Evolutionary conservation across 2,797 vertebrate species (phyloP).

Genomic region (Pantherophis alleghaniensis): DNA sequence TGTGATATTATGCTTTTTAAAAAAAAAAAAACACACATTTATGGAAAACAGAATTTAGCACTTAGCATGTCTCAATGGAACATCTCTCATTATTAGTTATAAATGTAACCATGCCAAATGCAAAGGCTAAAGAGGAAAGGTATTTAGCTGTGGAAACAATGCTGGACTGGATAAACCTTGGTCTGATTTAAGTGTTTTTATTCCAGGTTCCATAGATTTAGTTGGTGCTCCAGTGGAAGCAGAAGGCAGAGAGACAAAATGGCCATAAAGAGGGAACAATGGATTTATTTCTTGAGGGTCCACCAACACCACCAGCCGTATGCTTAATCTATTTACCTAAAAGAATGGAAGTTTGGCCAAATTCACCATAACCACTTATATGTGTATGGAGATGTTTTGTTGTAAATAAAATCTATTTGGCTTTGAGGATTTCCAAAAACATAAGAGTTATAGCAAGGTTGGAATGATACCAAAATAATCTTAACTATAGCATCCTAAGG

Average conservation of each 20-base stretch:
- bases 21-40: not conserved
- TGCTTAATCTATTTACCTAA: too few relatives aligned
- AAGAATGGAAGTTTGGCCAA: not conserved
- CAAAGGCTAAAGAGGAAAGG: not conserved
- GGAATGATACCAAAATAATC: not conserved
- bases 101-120: not conserved
- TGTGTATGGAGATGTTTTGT: too few relatives aligned
- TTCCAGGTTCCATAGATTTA: conserved; percentile 14
- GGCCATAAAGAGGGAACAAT: not conserved
- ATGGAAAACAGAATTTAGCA: not conserved
- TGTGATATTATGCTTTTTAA: not conserved
- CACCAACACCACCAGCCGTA: too few relatives aligned
- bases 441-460: not conserved
- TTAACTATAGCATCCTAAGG: not conserved
- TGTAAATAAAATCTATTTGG: not conserved
- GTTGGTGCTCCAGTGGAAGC: not conserved
- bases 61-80: not conserved
- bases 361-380: not conserved
- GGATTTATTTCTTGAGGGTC: not conserved
- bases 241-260: not conserved
- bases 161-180: too few relatives aligned
- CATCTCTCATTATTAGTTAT: not conserved
- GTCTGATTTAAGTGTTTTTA: not conserved
- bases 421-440: not conserved
- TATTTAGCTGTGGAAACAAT: not conserved